phyloP scores from a whole-genome alignment of 2,888 invertebrate species.

The Amiota communis region DNA sequence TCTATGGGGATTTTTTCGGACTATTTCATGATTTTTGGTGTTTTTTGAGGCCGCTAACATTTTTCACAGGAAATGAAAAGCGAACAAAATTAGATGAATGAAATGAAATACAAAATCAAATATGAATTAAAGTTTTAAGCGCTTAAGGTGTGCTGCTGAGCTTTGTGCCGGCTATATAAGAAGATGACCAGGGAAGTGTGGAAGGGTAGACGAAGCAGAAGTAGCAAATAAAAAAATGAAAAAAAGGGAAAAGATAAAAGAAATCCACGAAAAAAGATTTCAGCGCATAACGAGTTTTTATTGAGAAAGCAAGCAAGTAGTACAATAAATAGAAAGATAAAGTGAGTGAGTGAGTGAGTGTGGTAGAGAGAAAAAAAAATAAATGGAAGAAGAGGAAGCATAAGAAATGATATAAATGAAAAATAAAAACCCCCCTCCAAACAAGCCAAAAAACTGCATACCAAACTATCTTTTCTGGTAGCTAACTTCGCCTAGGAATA shows the following conservation, averaged over 20 bases:
- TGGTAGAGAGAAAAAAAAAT: too few relatives aligned
- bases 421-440: background rate
- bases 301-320: conserved; percentile 50
- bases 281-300: conserved; percentile 69
- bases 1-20: too few relatives aligned
- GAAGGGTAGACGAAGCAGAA: conserved; percentile 27
- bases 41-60: too few relatives aligned
- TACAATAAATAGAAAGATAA: background rate
- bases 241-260: conserved; percentile 36
- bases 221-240: background rate
- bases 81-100: background rate
- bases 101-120: background rate
- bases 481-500: background rate
- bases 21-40: too few relatives aligned
- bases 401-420: too few relatives aligned
- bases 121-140: conserved; percentile 1
- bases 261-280: conserved; percentile 51
- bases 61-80: too few relatives aligned
- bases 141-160: conserved; percentile 12
- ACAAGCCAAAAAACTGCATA: conserved; percentile 46
- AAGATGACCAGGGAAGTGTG: conserved; percentile 24
- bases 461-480: conserved; percentile 24
- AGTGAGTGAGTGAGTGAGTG: too few relatives aligned
- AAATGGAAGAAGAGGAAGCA: too few relatives aligned
- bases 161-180: background rate